Percentiles rank a stretch among this genome's conserved stretches.
Conservation (phyloP, 2,888 invertebrate species). For the Catocala fraxini region DNA sequence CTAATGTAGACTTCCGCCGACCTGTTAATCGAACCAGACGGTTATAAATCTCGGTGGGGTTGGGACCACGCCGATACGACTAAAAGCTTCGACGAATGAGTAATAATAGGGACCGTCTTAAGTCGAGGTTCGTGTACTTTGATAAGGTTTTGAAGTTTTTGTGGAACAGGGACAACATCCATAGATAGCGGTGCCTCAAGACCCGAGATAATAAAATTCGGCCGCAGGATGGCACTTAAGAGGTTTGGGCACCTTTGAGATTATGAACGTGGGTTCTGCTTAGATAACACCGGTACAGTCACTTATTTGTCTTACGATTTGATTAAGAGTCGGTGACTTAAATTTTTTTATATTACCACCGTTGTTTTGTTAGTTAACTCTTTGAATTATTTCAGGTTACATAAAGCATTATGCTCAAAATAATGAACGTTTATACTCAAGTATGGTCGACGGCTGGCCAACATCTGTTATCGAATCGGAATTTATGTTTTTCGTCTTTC, state of each 20-base stretch:
- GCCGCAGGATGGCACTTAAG: slow-evolving; percentile 73
- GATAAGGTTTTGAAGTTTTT: slow-evolving; percentile 85
- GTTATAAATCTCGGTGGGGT: slow-evolving; percentile 78
- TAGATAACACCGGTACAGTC: slow-evolving; percentile 70
- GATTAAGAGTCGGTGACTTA: slow-evolving; percentile 59
- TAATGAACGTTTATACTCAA: slow-evolving; percentile 70
- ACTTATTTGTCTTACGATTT: slow-evolving; percentile 74
- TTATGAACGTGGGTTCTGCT: slow-evolving; percentile 73
- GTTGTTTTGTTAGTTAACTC: slow-evolving; percentile 51
- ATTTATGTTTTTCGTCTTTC: slow-evolving; percentile 83
- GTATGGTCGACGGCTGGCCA: slow-evolving; percentile 74
- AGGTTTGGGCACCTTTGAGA: slow-evolving; percentile 70
- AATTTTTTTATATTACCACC: slow-evolving; percentile 51
- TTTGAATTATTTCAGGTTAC: slow-evolving; percentile 70
- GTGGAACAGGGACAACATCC: slow-evolving; percentile 74
- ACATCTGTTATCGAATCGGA: slow-evolving; percentile 82
- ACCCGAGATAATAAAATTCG: slow-evolving; percentile 76
- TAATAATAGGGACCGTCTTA: slow-evolving; percentile 81
- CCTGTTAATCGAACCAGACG: slow-evolving; percentile 77
- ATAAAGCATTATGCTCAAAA: slow-evolving; percentile 72
- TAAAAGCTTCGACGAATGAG: slow-evolving; percentile 80
- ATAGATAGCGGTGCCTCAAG: slow-evolving; percentile 75
- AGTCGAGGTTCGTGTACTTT: slow-evolving; percentile 83
- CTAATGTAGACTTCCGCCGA: slow-evolving; percentile 80
- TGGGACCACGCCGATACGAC: slow-evolving; percentile 76